These are phyloP conservation scores for Meles meles DNA, from an alignment of 2,113 vertebrate genomes.

Conservation along the genomic window DNA sequence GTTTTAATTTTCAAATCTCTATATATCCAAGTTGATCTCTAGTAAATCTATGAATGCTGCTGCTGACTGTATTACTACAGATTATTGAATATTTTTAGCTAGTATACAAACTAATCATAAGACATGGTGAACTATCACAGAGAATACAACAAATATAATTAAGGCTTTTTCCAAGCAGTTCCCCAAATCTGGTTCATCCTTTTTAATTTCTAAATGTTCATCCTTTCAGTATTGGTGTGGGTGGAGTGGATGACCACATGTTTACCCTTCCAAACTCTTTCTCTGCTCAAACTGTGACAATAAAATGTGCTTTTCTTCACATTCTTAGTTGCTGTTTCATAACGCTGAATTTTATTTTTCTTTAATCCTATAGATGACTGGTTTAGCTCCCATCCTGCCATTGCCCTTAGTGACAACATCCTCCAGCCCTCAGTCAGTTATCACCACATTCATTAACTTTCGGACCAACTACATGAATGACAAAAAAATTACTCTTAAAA, in stretches of 20 bases:
- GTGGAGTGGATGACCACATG: not conserved
- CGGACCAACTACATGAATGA: not conserved
- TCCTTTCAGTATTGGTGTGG: not conserved
- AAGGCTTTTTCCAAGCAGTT: not conserved
- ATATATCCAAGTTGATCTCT: not conserved
- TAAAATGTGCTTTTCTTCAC: not conserved
- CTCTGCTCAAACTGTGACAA: not conserved
- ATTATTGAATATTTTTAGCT: not conserved
- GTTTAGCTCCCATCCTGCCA: not conserved
- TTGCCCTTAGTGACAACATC: not conserved
- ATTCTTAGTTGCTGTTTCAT: not conserved
- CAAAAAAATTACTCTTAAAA: not conserved
- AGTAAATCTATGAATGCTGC: not conserved
- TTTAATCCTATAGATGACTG: not conserved
- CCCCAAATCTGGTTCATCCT: not conserved
- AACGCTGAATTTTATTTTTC: not conserved
- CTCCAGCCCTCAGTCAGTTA: not conserved
- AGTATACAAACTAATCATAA: not conserved
- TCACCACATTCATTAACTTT: not conserved
- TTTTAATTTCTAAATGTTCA: not conserved
- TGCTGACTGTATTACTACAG: not conserved
- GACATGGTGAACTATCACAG: not conserved
- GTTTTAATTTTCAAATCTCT: slow-evolving; percentile 17
- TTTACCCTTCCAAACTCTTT: not conserved
- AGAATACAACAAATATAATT: not conserved